These are phyloP conservation scores for Procambarus virginalis DNA, from an alignment of 1,140 invertebrate genomes.

Conservation along the genomic window DNA sequence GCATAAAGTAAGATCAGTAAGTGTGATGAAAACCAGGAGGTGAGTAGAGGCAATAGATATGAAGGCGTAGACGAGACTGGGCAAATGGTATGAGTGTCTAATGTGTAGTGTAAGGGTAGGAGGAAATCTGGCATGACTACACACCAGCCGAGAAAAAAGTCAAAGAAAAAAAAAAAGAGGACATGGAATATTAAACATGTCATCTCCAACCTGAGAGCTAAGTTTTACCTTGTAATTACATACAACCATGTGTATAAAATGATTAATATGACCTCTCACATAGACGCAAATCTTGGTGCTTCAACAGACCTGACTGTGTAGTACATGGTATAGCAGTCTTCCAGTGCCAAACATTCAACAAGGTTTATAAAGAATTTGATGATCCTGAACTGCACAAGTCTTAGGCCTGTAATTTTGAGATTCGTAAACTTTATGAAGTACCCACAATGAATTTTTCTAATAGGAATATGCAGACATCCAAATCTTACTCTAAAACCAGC, in stretches of 20 bases:
- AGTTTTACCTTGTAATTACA: slow-evolving; percentile 41
- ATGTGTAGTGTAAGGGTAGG: neutral
- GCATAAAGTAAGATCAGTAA: neutral
- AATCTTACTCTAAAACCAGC: slow-evolving; percentile 60
- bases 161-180: slow-evolving; percentile 15
- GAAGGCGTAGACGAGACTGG: too few relatives aligned
- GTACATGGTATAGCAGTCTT: neutral
- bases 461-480: slow-evolving; percentile 37
- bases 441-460: slow-evolving; percentile 28
- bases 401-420: slow-evolving; percentile 26
- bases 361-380: slow-evolving; percentile 6
- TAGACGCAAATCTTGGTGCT: slow-evolving; percentile 20
- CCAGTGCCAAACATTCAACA: slow-evolving; percentile 18
- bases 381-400: neutral
- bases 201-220: slow-evolving; percentile 63
- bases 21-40: too few relatives aligned
- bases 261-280: slow-evolving; percentile 15
- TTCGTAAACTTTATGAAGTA: slow-evolving; percentile 23
- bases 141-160: neutral
- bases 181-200: slow-evolving; percentile 49
- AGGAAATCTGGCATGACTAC: neutral
- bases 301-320: slow-evolving; percentile 30
- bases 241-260: slow-evolving; percentile 56
- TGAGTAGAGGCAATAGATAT: too few relatives aligned
- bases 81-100: too few relatives aligned